Base-by-base conservation (phyloP, 2,888 invertebrate genomes). In the Hermodice carunculata region DNA sequence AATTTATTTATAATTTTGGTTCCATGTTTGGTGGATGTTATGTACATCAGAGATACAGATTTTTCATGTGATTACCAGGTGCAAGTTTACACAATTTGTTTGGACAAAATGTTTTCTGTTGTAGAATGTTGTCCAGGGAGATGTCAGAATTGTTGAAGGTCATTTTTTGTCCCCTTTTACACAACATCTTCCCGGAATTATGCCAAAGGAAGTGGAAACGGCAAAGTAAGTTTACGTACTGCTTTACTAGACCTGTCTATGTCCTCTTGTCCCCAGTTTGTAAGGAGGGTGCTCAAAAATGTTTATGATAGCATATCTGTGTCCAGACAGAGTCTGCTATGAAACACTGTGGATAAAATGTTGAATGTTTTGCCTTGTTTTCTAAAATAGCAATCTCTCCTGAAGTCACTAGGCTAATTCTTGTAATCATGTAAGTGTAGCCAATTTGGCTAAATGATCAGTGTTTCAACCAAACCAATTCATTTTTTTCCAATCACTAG, bases 91-190 rank as follows among this genome's bases (percentile, higher is more conserved):
- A n/a, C n/a, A n/a, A n/a, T n/a, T n/a, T n/a, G n/a, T n/a, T n/a
- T n/a, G n/a, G n/a, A n/a, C n/a, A n/a, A n/a, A n/a, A n/a, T n/a
- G n/a, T 64, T 22, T 54, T 17, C n/a, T 37, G 44, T 66, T 82
- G 29, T 80, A 93, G 92, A 92, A 94, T 85, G 91, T 93, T 87
- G 90, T 89, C 69, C 88, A 91, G 52, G 73, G 70, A 32, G 79
- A 78, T 48, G 69, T 63, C 31, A 67, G 78, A 17, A 67, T 83
- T 6, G 59, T 95, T 49, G 94, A 97, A 85, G 98, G 98, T 0
- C 92, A 92, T 83, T 98, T 98, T 86, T 84, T 89, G 46, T 92
- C 94, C 6, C 98, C 98, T 0, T 89, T 98, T 66, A 93, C 92
- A 63, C 85, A 90, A 34, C 90, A 92, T 85, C 86, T 96, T 61